Evolutionary conservation across 2,888 invertebrate species (phyloP).

Genomic region (Unio delphinus): DNA sequence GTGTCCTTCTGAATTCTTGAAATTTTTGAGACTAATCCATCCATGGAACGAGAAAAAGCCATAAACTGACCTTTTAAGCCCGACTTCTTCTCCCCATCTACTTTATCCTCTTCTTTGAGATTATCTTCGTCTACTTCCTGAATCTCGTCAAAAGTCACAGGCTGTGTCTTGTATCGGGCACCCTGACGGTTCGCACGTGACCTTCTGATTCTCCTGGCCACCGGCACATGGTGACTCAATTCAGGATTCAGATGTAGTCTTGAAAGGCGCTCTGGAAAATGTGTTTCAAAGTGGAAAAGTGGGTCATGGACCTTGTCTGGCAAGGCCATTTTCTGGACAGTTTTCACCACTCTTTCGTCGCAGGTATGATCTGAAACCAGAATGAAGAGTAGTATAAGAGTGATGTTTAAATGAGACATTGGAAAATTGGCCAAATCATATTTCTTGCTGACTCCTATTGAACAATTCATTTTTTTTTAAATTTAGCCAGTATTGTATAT

Average conservation of each 20-base stretch:
- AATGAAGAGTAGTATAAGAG: too few relatives aligned
- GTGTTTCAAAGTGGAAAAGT: slow-evolving; percentile 76
- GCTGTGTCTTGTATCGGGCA: slow-evolving; percentile 79
- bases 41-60: slow-evolving; percentile 69
- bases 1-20: slow-evolving; percentile 13
- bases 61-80: slow-evolving; percentile 55
- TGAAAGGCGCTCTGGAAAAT: slow-evolving; percentile 81
- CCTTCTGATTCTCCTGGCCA: slow-evolving; percentile 75
- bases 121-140: slow-evolving; percentile 80
- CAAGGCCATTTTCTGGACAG: slow-evolving; percentile 16
- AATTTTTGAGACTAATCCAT: slow-evolving; percentile 61
- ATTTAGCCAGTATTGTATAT: too few relatives aligned
- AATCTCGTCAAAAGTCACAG: slow-evolving; percentile 84
- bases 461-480: too few relatives aligned
- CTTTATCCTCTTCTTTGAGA: slow-evolving; percentile 38
- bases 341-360: too few relatives aligned
- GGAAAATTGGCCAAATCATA: too few relatives aligned
- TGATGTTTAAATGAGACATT: too few relatives aligned
- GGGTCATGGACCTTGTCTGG: slow-evolving; percentile 57
- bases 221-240: slow-evolving; percentile 46
- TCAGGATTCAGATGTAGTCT: slow-evolving; percentile 73
- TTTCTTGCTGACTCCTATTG: too few relatives aligned
- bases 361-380: too few relatives aligned
- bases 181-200: slow-evolving; percentile 73
- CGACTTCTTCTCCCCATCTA: slow-evolving; percentile 21